phyloP scores from a whole-genome alignment of 2,797 vertebrate species.

The Huso huso region DNA sequence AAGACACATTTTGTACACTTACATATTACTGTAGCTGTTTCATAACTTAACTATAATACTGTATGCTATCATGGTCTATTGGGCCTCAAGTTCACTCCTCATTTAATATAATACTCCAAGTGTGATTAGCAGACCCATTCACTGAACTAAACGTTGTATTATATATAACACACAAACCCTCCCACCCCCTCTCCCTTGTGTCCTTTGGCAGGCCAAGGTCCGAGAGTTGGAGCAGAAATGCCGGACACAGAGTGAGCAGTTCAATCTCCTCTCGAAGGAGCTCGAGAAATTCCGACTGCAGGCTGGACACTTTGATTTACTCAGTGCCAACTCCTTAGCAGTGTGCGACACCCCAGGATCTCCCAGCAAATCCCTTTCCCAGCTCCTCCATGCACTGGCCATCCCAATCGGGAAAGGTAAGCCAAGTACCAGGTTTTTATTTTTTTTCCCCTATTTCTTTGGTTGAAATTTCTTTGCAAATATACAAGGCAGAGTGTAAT shows the following conservation, averaged over 20 bases:
- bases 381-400: constrained; percentile 84
- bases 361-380: constrained; percentile 72
- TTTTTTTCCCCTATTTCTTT: too few relatives aligned
- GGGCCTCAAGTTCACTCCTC: too few relatives aligned
- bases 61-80: too few relatives aligned
- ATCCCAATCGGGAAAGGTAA: constrained; percentile 79
- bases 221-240: constrained; percentile 95
- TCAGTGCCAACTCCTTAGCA: constrained; percentile 56
- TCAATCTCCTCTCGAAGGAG: constrained; percentile 88
- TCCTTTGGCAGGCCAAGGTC: constrained; percentile 77
- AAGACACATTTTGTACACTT: too few relatives aligned
- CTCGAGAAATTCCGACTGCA: constrained; percentile 87
- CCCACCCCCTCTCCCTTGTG: not conserved
- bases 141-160: too few relatives aligned
- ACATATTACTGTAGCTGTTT: too few relatives aligned
- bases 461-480: too few relatives aligned
- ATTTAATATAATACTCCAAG: too few relatives aligned
- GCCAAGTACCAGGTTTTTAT: constrained; percentile 8
- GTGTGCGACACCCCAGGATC: constrained; percentile 58
- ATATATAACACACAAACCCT: not conserved
- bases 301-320: constrained; percentile 80
- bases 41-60: too few relatives aligned
- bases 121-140: too few relatives aligned
- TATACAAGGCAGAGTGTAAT: too few relatives aligned
- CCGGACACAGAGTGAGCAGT: constrained; percentile 89